phyloP scores from a whole-genome alignment of 2,113 vertebrate species.

The Channa maculata region DNA sequence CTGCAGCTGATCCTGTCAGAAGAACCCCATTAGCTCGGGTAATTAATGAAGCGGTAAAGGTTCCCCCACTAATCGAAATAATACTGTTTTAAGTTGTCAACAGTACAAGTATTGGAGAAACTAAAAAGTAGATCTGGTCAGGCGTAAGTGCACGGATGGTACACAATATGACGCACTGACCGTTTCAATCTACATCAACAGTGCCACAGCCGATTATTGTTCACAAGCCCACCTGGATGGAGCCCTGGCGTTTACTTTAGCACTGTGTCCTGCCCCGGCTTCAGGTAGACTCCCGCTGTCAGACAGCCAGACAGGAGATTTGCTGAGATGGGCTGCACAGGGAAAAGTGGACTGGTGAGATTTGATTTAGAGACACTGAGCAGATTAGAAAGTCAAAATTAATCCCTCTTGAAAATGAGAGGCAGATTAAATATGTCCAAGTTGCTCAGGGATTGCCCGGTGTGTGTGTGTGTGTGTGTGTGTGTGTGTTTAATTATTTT shows the following conservation, averaged over 20 bases:
- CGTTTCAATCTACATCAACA: neutral
- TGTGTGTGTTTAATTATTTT: conserved; percentile 56
- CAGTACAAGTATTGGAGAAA: neutral
- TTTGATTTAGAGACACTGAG: conserved; percentile 67
- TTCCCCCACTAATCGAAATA: neutral
- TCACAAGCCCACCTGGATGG: conserved; percentile 2
- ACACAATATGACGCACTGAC: neutral
- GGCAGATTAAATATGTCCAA: conserved; percentile 75
- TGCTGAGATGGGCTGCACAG: conserved; percentile 30
- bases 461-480: conserved; percentile 27
- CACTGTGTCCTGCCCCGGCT: neutral
- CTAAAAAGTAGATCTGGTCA: neutral
- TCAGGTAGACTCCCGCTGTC: conserved; percentile 32
- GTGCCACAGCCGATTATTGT: conserved; percentile 19
- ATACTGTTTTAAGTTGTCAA: neutral
- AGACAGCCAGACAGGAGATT: conserved; percentile 48
- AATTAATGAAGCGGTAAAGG: neutral
- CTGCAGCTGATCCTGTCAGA: neutral
- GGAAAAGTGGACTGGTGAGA: conserved; percentile 68
- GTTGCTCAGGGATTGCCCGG: conserved; percentile 61
- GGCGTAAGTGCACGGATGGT: neutral
- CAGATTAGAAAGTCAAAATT: conserved; percentile 73
- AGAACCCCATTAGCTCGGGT: conserved; percentile 7
- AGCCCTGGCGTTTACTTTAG: conserved; percentile 5
- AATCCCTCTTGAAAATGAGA: conserved; percentile 78